Evolutionary conservation across 2,888 invertebrate genomes (phyloP).

Genomic region (Stegophylla sp.): DNA sequence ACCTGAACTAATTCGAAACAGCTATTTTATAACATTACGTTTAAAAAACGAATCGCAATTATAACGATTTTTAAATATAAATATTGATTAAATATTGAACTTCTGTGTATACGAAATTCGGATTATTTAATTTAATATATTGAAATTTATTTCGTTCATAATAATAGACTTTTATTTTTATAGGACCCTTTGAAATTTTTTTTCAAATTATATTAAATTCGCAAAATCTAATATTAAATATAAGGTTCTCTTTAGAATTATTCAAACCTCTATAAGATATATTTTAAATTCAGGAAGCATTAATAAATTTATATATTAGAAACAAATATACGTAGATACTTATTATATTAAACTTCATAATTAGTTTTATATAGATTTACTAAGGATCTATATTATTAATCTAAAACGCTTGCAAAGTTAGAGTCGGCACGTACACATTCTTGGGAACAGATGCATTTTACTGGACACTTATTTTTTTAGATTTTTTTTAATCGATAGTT

Average conservation of each 20-base stretch:
- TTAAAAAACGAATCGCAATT: background rate
- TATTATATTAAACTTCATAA: background rate
- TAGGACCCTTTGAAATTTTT: background rate
- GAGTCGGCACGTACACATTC: no score
- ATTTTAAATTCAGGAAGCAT: background rate
- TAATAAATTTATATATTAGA: background rate
- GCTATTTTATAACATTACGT: no score
- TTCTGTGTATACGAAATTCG: background rate
- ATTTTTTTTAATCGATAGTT: no score
- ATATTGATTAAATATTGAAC: background rate
- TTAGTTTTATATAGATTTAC: no score
- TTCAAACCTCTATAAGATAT: background rate
- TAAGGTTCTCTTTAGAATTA: background rate
- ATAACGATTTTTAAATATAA: background rate
- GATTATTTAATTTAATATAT: background rate
- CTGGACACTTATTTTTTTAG: no score
- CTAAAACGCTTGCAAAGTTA: no score
- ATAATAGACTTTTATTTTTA: background rate
- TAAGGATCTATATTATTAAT: no score
- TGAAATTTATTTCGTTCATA: slow-evolving; percentile 5
- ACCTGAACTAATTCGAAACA: no score
- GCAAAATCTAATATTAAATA: slow-evolving; percentile 9
- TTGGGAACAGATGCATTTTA: no score
- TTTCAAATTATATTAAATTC: background rate
- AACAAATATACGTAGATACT: background rate